These are phyloP conservation scores for Grammomys surdaster DNA, from an alignment of 2,113 vertebrate species.

Conservation along the genomic window DNA sequence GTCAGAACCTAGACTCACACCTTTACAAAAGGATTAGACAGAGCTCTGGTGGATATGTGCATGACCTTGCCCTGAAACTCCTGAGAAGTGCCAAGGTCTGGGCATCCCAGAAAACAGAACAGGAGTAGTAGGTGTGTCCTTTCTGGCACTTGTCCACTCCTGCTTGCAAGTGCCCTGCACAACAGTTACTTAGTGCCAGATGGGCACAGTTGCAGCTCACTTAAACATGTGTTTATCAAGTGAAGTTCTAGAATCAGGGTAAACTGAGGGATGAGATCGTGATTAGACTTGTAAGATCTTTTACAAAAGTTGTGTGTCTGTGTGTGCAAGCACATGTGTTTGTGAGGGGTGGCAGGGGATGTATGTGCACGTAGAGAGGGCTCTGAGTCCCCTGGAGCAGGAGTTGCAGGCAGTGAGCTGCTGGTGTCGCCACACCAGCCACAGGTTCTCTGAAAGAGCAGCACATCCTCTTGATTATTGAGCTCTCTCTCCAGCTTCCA, in stretches of 20 bases:
- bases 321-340: background rate
- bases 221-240: constrained; percentile 36
- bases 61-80: background rate
- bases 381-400: background rate
- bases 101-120: background rate
- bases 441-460: background rate
- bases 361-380: background rate
- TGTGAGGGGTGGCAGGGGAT: background rate
- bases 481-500: background rate
- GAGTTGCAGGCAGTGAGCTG: background rate
- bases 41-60: background rate
- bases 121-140: background rate
- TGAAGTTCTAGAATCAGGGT: background rate
- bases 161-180: constrained; percentile 11
- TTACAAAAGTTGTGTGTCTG: background rate
- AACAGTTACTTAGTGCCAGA: constrained; percentile 13
- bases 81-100: background rate
- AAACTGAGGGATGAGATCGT: constrained; percentile 65
- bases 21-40: background rate
- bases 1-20: background rate
- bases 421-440: too few species aligned
- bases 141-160: background rate
- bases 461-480: background rate
- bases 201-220: constrained; percentile 45
- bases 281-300: background rate